These are phyloP conservation scores for Chironomus striatipennis DNA, from an alignment of 1,140 invertebrate genomes.

Conservation along the genomic window DNA sequence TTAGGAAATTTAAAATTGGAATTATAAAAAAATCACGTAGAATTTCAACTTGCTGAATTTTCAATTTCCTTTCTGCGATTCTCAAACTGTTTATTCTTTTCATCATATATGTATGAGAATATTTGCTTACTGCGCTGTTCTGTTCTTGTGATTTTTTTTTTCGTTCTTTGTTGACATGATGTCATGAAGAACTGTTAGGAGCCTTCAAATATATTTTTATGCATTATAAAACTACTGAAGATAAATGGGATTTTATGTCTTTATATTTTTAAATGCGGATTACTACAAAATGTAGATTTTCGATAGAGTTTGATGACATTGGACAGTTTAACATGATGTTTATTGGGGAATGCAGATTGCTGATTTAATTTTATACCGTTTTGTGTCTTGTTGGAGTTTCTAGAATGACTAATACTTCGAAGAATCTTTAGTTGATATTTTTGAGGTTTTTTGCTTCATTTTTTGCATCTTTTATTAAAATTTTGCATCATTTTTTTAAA, in stretches of 20 bases:
- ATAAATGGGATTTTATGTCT: not conserved
- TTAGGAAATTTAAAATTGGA: not conserved
- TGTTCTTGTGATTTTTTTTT: not conserved
- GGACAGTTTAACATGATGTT: no score
- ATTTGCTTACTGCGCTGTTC: not conserved
- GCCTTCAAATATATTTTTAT: not conserved
- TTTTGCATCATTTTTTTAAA: no score
- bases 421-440: no score
- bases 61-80: not conserved
- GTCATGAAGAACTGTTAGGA: conserved; percentile 4
- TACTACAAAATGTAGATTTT: no score
- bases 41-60: conserved; percentile 9
- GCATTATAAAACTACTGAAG: not conserved
- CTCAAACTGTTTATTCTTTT: conserved; percentile 1
- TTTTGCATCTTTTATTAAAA: no score
- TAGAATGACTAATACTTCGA: no score
- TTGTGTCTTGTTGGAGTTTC: no score
- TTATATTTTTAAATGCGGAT: not conserved
- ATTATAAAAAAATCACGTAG: not conserved
- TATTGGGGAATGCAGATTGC: no score
- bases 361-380: no score
- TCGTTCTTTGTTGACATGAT: not conserved
- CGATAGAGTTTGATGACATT: no score
- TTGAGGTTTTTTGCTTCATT: no score
- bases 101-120: not conserved